Conservation (phyloP, 2,113 vertebrate species). For the Eonycteris spelaea region DNA sequence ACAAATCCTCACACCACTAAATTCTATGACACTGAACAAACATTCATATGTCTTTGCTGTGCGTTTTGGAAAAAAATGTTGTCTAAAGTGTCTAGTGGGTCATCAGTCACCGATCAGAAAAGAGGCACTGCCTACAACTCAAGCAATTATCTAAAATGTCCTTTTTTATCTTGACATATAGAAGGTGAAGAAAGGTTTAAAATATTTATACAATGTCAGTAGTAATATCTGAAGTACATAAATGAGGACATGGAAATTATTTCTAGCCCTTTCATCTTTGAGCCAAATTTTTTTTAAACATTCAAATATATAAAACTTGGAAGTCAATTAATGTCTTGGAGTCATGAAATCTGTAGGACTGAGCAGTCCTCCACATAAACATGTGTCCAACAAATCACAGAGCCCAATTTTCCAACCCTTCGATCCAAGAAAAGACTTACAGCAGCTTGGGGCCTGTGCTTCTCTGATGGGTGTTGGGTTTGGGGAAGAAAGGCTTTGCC, state of each 20-base stretch:
- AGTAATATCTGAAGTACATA: conserved; percentile 66
- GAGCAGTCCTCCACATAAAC: conserved; percentile 65
- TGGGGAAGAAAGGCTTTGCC: not conserved
- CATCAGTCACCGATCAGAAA: not conserved
- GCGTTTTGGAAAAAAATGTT: not conserved
- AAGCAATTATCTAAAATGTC: conserved; percentile 54
- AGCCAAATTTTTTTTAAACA: conserved; percentile 78
- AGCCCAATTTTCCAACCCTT: conserved; percentile 69
- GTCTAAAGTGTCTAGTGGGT: not conserved
- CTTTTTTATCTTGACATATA: conserved; percentile 71
- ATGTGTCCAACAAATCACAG: conserved; percentile 77
- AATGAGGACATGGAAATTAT: conserved; percentile 72
- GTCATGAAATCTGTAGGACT: conserved; percentile 71
- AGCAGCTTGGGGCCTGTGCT: not conserved
- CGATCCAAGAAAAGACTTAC: conserved; percentile 65
- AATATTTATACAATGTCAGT: conserved; percentile 75
- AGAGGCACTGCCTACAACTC: not conserved
- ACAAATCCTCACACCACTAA: not conserved
- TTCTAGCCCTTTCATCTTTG: conserved; percentile 68
- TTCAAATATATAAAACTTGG: conserved; percentile 76
- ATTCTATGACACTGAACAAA: not conserved
- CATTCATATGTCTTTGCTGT: not conserved
- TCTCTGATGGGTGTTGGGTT: not conserved
- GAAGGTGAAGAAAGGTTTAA: conserved; percentile 72
- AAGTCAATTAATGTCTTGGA: conserved; percentile 63